Evolutionary conservation across 2,113 vertebrate genomes (phyloP), one percentile per base, ranked within the genome.

Genomic region (Salvelinus namaycush): DNA sequence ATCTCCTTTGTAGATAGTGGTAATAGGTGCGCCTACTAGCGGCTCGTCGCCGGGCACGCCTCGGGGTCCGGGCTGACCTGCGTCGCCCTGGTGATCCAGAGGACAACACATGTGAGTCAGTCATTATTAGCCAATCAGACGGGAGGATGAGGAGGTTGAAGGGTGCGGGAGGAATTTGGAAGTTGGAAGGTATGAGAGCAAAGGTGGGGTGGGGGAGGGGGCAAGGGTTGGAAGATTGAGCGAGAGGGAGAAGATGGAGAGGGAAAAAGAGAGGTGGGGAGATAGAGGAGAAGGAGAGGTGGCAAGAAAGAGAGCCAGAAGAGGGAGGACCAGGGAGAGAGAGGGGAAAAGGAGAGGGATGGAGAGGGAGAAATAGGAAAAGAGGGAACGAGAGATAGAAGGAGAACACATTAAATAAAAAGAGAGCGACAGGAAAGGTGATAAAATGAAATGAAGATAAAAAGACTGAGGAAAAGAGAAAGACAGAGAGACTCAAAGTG

Each of bases 1-100:
- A 69, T 92, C 91, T 94, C 94, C 94, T 93, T 93, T 94, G 92
- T 93, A 91, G 90, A 93, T 92, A 76, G 90, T 93, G 88, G 92
- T 86, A 65, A 86, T 82, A 84, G 82, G 72, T 74, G 87, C 87
- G 74, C 82, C 86, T 68, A 67, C 88, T 62, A 88, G 86, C 44
- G 87, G 85, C 57, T 80, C 85, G 73, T 87, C 89, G 14, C 91
- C 90, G 9, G 91, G 93, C 77, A 87, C 84, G 69, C 93, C 94
- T 48, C 89, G 90, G 69, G 84, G 91, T 85, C 94, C 94, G 9
- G 89, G 90, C 71, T 81, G 84, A 88, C 94, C 94, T 82, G 87
- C 83, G 39, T 94, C 93, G 16, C 94, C 94, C 94, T 95, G 87
- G 82, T 85, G 83, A 69, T 84, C 85, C 87, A 84, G 79, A 90